phyloP scores from a whole-genome alignment of 1,140 invertebrate genomes.

The Aphelenchoides avenae region DNA sequence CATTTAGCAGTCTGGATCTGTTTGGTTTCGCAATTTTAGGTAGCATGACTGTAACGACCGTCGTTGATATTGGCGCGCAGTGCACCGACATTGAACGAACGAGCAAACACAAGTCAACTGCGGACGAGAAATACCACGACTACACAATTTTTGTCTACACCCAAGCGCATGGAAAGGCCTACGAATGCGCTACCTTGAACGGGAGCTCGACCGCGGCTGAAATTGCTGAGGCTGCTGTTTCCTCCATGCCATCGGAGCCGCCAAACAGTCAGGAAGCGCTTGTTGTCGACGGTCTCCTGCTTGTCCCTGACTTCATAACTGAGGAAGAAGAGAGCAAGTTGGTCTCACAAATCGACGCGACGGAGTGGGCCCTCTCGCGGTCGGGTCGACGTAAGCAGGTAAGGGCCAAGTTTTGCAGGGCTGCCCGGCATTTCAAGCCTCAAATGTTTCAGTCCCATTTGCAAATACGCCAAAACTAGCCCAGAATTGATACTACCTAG shows the following conservation, averaged over 20 bases:
- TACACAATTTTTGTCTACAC: conserved; percentile 28
- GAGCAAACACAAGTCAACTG: conserved; percentile 22
- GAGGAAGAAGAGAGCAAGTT: conserved; percentile 69
- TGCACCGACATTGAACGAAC: conserved; percentile 36
- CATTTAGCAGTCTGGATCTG: too few species aligned
- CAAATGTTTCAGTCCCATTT: too few species aligned
- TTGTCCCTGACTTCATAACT: conserved; percentile 44
- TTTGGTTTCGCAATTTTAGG: too few species aligned
- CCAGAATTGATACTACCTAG: too few species aligned
- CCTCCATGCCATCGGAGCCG: too few species aligned
- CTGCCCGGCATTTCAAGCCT: too few species aligned
- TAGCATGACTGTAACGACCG: background rate
- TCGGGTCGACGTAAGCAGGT: conserved; percentile 71
- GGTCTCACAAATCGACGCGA: conserved; percentile 70
- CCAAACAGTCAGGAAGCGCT: too few species aligned
- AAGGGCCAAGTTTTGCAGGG: background rate
- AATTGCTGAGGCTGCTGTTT: too few species aligned
- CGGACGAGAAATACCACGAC: conserved; percentile 15
- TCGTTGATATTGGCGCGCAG: conserved; percentile 18
- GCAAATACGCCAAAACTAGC: too few species aligned
- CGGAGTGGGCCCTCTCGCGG: conserved; percentile 85
- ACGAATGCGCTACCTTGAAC: too few species aligned
- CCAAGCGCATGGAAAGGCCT: background rate
- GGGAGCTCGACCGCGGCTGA: too few species aligned
- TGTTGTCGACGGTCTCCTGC: conserved; percentile 6